Evolutionary conservation across 2,797 vertebrate genomes (phyloP), one percentile per base, ranked within the genome.

Genomic region (Sebastes hubbsi): DNA sequence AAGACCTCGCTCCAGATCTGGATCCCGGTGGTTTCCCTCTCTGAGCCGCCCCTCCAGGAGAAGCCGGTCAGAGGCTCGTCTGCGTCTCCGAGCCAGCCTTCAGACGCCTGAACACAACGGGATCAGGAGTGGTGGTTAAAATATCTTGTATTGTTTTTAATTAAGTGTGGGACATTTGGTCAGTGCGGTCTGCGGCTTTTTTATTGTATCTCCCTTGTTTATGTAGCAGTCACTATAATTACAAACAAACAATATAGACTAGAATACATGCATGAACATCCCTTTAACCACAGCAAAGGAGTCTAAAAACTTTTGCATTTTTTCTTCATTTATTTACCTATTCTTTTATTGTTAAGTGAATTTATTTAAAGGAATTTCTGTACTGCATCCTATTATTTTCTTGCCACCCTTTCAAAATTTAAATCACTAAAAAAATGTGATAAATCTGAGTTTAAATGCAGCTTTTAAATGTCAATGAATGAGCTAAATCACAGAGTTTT

Each of bases 1-100:
- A 99, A 99, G 73, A 99, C 88, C 85, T 99, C 98, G 0, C 98
- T 99, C 99, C 99, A 99, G 78, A 99, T 98, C 94, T 99, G 98
- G 82, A 99, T 99, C 76, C 99, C 99, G 0, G 99, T 99, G 1
- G 99, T 99, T 92, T 99, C 99, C 78, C 99, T 92, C 90, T 99
- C 99, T 0, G 98, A 99, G 1, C 99, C 99, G 1, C 99, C 99
- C 88, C 99, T 95, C 99, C 99, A 99, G 55, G 98, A 98, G 92
- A 99, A 99, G 8, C 99, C 99, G 0, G 97, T 99, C 91, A 99
- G 92, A 0, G 99, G 98, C 85, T 99, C 97, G 0, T 98, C 97
- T 32, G 96, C 89, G 38, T 97, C 96, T 20, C 99, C 99, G 46
- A 99, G 88, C 99, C 99, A 99, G 76, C 92, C 91, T 25, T 97